phyloP scores from a whole-genome alignment of 2,113 vertebrate genomes.

The Carettochelys insculpta region DNA sequence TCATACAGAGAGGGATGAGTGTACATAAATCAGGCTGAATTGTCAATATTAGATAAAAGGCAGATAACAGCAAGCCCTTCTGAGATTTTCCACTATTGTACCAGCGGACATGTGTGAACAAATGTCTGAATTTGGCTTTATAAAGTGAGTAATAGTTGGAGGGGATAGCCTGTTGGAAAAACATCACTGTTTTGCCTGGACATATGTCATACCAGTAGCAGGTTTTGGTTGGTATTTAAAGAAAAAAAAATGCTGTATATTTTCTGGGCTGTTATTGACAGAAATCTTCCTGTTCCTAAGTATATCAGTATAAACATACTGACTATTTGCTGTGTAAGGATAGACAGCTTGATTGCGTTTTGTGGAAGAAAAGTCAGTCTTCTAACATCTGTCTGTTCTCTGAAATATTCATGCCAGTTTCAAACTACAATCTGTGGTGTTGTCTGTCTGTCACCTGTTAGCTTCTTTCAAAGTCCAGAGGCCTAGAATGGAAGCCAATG shows the following conservation, averaged over 20 bases:
- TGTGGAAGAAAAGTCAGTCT: constrained; percentile 25
- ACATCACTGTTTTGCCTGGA: background rate
- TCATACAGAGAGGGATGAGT: too few species aligned
- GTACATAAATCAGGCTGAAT: constrained; percentile 34
- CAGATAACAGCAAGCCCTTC: constrained; percentile 22
- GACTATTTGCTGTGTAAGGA: constrained; percentile 3
- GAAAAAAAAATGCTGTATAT: constrained; percentile 7
- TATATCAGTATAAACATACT: constrained; percentile 6
- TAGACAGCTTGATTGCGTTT: constrained; percentile 16
- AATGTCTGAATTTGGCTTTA: constrained; percentile 13
- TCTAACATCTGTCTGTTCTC: constrained; percentile 23
- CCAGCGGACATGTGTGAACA: background rate
- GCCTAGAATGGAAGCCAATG: constrained; percentile 76
- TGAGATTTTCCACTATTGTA: background rate
- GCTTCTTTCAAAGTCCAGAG: constrained; percentile 82
- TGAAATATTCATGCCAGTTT: background rate
- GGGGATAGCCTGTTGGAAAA: constrained; percentile 35
- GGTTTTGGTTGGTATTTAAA: background rate
- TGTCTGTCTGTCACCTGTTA: constrained; percentile 59
- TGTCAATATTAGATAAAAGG: constrained; percentile 39
- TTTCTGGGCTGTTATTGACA: background rate
- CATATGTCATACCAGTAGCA: background rate
- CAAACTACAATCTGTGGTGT: background rate
- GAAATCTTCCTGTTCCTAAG: background rate
- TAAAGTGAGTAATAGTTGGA: constrained; percentile 33